A percentile compares a stretch with the other conserved stretches of the same genome.
These are phyloP conservation scores for Cotesia chilonis DNA, from an alignment of 1,140 invertebrate genomes.

Conservation along the genomic window DNA sequence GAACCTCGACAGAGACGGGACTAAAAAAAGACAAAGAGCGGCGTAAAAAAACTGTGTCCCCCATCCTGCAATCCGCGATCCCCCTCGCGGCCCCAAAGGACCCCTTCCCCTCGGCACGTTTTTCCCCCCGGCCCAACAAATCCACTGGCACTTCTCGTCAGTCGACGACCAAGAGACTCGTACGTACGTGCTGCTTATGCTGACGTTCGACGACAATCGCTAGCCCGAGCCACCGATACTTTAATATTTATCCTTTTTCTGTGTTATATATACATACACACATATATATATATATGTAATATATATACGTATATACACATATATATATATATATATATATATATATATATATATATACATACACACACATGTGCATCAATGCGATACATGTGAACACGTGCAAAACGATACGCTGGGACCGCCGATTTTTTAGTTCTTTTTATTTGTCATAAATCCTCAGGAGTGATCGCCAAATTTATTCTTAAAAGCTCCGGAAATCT, in stretches of 20 bases:
- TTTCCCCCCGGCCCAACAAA: conserved; percentile 47
- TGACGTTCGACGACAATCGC: conserved; percentile 45
- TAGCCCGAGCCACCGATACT: conserved; percentile 38
- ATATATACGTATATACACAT: no score
- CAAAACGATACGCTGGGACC: no score
- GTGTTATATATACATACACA: not conserved
- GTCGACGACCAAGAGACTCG: conserved; percentile 50
- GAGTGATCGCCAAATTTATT: no score
- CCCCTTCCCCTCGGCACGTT: conserved; percentile 31
- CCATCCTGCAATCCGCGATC: conserved; percentile 14
- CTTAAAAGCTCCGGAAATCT: no score
- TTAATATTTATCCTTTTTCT: conserved; percentile 11
- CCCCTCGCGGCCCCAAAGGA: conserved; percentile 33
- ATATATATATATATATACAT: no score
- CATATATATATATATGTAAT: no score
- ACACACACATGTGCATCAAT: not conserved
- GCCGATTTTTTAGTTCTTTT: no score
- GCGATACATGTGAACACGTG: conserved; percentile 14
- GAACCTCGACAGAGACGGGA: not conserved
- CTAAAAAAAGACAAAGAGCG: conserved; percentile 18
- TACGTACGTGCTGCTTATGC: conserved; percentile 42
- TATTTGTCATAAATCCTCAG: no score
- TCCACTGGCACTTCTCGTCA: conserved; percentile 48
- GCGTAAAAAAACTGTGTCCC: no score
- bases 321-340: no score